phyloP scores from a whole-genome alignment of 2,113 vertebrate species.

The Peromyscus polionotus region DNA sequence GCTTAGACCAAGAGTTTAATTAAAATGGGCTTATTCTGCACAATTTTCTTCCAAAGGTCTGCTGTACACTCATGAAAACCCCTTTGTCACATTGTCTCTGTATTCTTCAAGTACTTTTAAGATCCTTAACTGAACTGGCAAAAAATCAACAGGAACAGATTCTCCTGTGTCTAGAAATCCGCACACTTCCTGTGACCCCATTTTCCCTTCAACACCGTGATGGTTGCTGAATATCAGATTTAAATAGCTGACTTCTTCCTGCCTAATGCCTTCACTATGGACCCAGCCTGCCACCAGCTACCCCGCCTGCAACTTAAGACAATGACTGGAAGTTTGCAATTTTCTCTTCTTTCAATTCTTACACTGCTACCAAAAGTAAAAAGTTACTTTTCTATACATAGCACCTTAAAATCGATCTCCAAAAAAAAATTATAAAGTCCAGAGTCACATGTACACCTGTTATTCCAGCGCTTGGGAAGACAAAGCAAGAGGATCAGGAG shows the following conservation, averaged over 20 bases:
- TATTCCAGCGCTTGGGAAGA: background rate
- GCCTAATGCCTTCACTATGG: background rate
- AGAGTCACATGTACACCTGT: background rate
- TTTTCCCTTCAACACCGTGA: background rate
- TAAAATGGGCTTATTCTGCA: background rate
- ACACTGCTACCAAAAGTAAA: background rate
- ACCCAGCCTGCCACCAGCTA: background rate
- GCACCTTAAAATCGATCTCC: conserved; percentile 1
- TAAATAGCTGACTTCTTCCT: background rate
- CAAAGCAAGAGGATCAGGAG: background rate
- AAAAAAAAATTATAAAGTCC: background rate
- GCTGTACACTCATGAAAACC: background rate
- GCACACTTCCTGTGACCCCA: background rate
- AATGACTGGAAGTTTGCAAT: background rate
- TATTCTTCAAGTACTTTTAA: conserved; percentile 1
- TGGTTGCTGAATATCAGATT: background rate
- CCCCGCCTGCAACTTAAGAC: background rate
- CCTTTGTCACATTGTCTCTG: background rate
- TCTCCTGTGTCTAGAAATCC: background rate
- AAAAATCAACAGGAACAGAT: background rate
- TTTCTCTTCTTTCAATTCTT: conserved; percentile 6
- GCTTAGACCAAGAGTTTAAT: background rate
- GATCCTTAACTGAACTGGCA: background rate
- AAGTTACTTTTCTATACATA: background rate
- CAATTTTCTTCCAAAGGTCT: conserved; percentile 1